phyloP scores from a whole-genome alignment of 1,140 invertebrate species.

The Ooceraea biroi region DNA sequence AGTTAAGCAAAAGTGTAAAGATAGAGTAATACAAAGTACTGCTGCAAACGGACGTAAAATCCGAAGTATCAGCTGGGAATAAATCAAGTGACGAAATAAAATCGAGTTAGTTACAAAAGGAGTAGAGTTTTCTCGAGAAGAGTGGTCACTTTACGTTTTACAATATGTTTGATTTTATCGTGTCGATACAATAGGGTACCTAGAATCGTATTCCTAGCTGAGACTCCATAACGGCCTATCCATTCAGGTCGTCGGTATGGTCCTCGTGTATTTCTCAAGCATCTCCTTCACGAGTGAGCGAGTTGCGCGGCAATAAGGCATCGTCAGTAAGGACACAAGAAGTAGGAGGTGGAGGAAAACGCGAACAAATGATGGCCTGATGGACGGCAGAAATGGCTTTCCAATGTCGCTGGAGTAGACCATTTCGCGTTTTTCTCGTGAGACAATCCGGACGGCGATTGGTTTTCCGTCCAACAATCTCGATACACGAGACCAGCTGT shows the following conservation, averaged over 20 bases:
- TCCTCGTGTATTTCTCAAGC: slow-evolving; percentile 47
- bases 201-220: slow-evolving; percentile 5
- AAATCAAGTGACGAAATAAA: slow-evolving; percentile 35
- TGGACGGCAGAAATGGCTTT: slow-evolving; percentile 70
- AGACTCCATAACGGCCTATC: background rate
- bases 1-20: no score
- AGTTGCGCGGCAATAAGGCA: slow-evolving; percentile 20
- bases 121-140: background rate
- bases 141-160: slow-evolving; percentile 3
- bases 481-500: slow-evolving; percentile 42
- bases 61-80: background rate
- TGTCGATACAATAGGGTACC: background rate
- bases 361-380: slow-evolving; percentile 63
- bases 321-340: slow-evolving; percentile 44
- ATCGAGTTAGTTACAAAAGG: background rate
- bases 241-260: background rate
- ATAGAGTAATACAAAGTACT: background rate
- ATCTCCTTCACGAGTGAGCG: slow-evolving; percentile 30
- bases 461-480: slow-evolving; percentile 40
- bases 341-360: slow-evolving; percentile 11
- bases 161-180: slow-evolving; percentile 24
- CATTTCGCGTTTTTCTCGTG: slow-evolving; percentile 62
- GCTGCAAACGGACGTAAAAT: background rate
- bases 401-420: slow-evolving; percentile 60
- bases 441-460: slow-evolving; percentile 55